These are phyloP conservation scores for Hirundichthys speculiger DNA, from an alignment of 2,113 vertebrate genomes.

Conservation along the genomic window DNA sequence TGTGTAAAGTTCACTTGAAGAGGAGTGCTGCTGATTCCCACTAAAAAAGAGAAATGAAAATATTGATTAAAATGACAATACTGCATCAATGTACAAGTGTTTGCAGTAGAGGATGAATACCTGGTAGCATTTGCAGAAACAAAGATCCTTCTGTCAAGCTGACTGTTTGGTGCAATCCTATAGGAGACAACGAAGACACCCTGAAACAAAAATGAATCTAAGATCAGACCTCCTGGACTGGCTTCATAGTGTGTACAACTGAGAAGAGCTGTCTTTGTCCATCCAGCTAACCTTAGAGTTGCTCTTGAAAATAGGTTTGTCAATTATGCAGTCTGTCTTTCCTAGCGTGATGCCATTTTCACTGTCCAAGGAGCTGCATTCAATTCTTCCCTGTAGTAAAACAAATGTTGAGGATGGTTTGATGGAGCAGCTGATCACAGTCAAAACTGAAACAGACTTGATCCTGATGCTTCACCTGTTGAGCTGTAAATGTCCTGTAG, in stretches of 20 bases:
- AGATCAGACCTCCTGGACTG: not conserved
- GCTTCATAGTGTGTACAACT: not conserved
- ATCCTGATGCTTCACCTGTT: not conserved
- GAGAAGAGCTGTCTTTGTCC: not conserved
- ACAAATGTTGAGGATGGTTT: not conserved
- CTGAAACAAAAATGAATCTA: constrained; percentile 42
- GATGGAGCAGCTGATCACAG: not conserved
- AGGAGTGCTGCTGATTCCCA: constrained; percentile 61
- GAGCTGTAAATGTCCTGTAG: constrained; percentile 4
- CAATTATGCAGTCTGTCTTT: constrained; percentile 75
- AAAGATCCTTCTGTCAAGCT: constrained; percentile 2
- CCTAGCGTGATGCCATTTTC: constrained; percentile 19
- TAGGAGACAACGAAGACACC: constrained; percentile 12
- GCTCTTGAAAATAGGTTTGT: constrained; percentile 82
- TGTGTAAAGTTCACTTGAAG: constrained; percentile 28
- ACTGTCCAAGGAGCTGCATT: constrained; percentile 74
- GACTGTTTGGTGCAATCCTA: not conserved
- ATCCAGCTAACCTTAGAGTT: constrained; percentile 63
- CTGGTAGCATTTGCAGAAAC: constrained; percentile 15
- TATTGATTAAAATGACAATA: not conserved
- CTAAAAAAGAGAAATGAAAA: constrained; percentile 50
- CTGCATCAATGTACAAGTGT: not conserved
- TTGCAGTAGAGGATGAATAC: not conserved
- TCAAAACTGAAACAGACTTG: not conserved
- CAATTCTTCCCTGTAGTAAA: constrained; percentile 70